These are phyloP conservation scores for Corvus moneduloides DNA, from an alignment of 2,113 vertebrate species.

Conservation along the genomic window DNA sequence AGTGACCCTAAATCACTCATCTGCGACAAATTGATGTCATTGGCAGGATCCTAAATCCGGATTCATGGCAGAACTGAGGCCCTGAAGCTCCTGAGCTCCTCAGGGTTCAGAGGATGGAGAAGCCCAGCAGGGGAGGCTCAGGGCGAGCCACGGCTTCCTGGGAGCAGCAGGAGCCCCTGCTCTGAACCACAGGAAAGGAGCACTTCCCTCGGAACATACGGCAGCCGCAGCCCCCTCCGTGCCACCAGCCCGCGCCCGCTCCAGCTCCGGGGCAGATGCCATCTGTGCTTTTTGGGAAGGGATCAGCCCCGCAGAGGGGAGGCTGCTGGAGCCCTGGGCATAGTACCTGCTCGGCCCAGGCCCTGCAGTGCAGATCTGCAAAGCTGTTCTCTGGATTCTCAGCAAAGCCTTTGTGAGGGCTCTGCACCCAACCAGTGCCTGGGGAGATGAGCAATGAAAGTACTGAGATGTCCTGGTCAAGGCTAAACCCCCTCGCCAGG, in stretches of 20 bases:
- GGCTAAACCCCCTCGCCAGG: neutral
- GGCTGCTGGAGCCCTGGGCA: neutral
- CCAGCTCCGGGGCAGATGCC: neutral
- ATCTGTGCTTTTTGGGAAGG: neutral
- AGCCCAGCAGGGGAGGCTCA: neutral
- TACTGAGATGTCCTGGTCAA: fast-evolving
- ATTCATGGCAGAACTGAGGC: neutral
- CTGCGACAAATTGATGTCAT: neutral
- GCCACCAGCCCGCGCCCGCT: neutral
- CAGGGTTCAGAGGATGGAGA: fast-evolving
- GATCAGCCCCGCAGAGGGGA: neutral
- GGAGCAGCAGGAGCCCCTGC: neutral
- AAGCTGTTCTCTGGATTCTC: neutral
- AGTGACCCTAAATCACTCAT: neutral
- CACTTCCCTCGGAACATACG: neutral
- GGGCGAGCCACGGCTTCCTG: fast-evolving
- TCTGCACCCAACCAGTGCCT: neutral
- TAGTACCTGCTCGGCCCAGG: fast-evolving
- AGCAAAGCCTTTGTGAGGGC: too few relatives aligned
- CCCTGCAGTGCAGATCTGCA: neutral
- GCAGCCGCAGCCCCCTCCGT: neutral
- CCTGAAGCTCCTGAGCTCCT: neutral
- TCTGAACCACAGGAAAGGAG: neutral
- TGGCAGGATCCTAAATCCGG: neutral
- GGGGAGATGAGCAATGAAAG: fast-evolving